Evolutionary conservation across 2,113 vertebrate species (phyloP), one percentile per base, ranked within the genome.

Genomic region (Pachycephala philippinensis): DNA sequence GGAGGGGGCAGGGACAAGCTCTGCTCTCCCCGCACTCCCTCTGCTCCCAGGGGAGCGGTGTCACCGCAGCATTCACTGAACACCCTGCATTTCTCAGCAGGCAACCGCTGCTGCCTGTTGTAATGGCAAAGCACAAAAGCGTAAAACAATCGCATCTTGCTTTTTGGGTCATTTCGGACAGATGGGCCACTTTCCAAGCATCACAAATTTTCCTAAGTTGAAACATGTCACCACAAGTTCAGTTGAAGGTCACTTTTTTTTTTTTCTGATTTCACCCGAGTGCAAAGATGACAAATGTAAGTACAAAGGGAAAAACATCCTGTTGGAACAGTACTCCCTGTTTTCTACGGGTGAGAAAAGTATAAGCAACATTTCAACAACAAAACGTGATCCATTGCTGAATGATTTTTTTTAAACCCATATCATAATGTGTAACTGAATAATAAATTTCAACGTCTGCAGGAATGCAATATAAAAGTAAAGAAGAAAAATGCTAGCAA

Each of bases 241-340:
- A 93, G 66, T 44, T 9, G 5, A 96, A 60, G 0, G 76, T 84
- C 92, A 95, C 39, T 20, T 45, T 45, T 84, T 74, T 93, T 65
- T 65, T 79, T 77, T 71, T 72, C 60, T 90, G 49, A 80, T 94
- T 92, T 91, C 78, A 64, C 60, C 65, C 0, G 2, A 95, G 78
- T 37, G 65, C 84, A 94, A 89, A 87, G 78, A 92, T 87, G 78
- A 91, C 77, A 94, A 95, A 94, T 66, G 20, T 45, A 87, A 93
- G 74, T 85, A 95, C 79, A 92, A 88, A 95, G 83, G 54, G 59
- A 35, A 94, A 93, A 93, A 89, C 90, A 92, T 95, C 95, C 94
- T 94, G 92, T 90, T 94, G 90, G 88, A 97, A 95, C 84, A 96
- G 87, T 45, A 88, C 81, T 96, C 89, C 61, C 78, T 93, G 90